Conservation (phyloP, 1,140 invertebrate species). For the Palaemon carinicauda region DNA sequence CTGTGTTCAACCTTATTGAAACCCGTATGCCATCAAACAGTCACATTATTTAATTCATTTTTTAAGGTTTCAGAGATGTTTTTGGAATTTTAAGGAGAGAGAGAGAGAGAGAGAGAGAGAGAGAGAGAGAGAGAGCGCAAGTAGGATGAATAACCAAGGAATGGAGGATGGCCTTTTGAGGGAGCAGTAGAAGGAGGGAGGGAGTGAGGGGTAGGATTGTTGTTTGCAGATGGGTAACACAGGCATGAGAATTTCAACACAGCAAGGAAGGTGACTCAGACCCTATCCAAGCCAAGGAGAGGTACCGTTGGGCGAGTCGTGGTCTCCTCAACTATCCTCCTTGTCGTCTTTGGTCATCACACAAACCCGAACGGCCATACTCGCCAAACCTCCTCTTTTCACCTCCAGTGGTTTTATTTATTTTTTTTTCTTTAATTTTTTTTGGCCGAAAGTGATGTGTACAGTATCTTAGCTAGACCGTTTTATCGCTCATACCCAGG, state of each 20-base stretch:
- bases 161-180: not conserved
- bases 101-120: slow-evolving; percentile 2
- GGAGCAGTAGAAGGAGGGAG: not conserved
- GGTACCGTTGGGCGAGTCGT: not conserved
- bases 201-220: not conserved
- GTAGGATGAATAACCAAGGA: not conserved
- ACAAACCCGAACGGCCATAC: not conserved
- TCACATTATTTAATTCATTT: too few relatives aligned
- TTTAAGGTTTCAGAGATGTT: not conserved
- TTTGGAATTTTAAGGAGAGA: not conserved
- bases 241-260: slow-evolving; percentile 24
- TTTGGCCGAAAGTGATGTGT: not conserved
- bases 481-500: not conserved
- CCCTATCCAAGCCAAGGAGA: not conserved
- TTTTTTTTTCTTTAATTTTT: too few relatives aligned
- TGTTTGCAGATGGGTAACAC: slow-evolving; percentile 37
- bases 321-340: not conserved
- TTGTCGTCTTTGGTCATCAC: not conserved
- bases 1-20: too few relatives aligned
- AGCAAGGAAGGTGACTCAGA: slow-evolving; percentile 18
- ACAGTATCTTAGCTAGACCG: too few relatives aligned
- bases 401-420: not conserved
- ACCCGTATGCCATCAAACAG: too few relatives aligned
- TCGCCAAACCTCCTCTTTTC: not conserved
- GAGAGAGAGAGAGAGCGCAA: not conserved